Conservation (phyloP, 1,140 invertebrate species). For the Neoseiulus cucumeris region DNA sequence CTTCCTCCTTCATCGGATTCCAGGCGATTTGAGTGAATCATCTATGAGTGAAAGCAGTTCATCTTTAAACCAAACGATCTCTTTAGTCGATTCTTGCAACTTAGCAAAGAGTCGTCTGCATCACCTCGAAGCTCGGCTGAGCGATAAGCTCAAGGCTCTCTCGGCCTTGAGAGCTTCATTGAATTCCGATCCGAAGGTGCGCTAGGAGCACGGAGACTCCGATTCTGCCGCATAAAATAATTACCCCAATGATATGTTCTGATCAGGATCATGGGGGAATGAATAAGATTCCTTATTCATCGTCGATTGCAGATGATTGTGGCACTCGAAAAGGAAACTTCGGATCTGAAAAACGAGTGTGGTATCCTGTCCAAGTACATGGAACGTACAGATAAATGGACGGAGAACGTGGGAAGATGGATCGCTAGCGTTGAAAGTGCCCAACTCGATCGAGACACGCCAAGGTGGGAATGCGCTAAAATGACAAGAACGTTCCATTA, state of each 20-base stretch:
- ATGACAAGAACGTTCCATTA: constrained; percentile 42
- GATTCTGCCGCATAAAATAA: too few species aligned
- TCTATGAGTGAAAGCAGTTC: not conserved
- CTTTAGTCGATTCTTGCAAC: constrained; percentile 50
- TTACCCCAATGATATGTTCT: too few species aligned
- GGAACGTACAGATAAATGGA: constrained; percentile 65
- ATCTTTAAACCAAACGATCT: constrained; percentile 17
- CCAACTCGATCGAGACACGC: constrained; percentile 34
- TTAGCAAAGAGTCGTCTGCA: constrained; percentile 58
- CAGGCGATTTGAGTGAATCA: too few species aligned
- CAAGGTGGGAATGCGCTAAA: constrained; percentile 25
- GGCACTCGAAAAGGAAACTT: constrained; percentile 57
- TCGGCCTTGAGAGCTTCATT: constrained; percentile 16
- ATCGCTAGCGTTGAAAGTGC: constrained; percentile 55
- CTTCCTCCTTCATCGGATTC: too few species aligned
- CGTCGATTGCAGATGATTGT: constrained; percentile 31
- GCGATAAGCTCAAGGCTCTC: constrained; percentile 23
- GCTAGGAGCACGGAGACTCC: too few species aligned
- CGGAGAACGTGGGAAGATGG: constrained; percentile 65
- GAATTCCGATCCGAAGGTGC: constrained; percentile 25
- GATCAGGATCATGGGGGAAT: too few species aligned
- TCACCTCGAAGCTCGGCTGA: constrained; percentile 37
- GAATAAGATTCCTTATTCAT: too few species aligned
- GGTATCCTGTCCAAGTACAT: constrained; percentile 57
- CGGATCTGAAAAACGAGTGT: constrained; percentile 52